Evolutionary conservation across 2,888 invertebrate species (phyloP), one percentile per base, ranked within the genome.

Genomic region (Argynnis bischoffii): DNA sequence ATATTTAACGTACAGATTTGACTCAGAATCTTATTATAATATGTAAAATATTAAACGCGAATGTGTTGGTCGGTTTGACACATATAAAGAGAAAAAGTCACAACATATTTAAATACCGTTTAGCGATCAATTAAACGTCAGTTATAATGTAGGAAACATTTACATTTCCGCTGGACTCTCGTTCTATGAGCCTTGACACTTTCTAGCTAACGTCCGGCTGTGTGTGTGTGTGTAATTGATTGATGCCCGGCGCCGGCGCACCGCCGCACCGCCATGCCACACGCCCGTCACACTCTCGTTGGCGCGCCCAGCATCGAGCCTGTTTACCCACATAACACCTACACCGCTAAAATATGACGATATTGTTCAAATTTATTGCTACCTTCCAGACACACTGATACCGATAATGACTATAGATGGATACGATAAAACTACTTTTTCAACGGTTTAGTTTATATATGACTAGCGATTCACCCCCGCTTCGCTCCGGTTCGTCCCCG

Each of bases 191-290:
- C 47, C 47, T 59, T 31, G 66, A 67, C 63, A 63, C 66, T 67
- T 63, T 67, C 63, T 61, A 35, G n/a, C 11, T 21, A 48, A 54
- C 54, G 55, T 66, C 66, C 66, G 66, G 56, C 15, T 31, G 31
- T 51, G 46, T 31, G 31, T 31, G 31, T 51, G 46, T 31, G 31
- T 51, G 53, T 47, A 59, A 48, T 59, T 59, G 59, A 59, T 59
- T 59, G 59, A 59, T 59, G 26, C 59, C 26, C 18, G 55, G 48
- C 55, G 55, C 60, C 54, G 59, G 6, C 46, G 15, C 26, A 15
- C 26, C 51, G 18, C 18, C 18, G 48, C 55, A 51, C 60, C 54
- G 59, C 8, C 46, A 6, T 21, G 18, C 21, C 26, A 41, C 35
- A 41, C 35, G 8, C 56, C 0, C 6, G 48, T 15, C 59, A 41